These are phyloP conservation scores for Caenorhabditis japonica DNA, from an alignment of 2,888 invertebrate species.

Conservation along the genomic window DNA sequence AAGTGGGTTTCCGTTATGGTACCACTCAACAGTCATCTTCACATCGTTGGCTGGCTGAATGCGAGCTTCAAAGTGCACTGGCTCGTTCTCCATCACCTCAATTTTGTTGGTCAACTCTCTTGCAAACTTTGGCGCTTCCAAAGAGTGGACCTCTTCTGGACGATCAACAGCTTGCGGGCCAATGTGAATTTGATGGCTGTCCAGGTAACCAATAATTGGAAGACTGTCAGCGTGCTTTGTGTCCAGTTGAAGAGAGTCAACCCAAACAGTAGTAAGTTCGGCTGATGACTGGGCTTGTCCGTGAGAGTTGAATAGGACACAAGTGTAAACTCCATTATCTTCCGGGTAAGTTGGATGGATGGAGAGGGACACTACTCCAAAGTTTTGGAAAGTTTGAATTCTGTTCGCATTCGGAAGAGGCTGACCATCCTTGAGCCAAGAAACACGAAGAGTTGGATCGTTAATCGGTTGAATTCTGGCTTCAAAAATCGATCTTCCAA, in stretches of 20 bases:
- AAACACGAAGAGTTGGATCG: slow-evolving; percentile 86
- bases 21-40: slow-evolving; percentile 86
- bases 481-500: slow-evolving; percentile 93
- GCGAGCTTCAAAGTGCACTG: slow-evolving; percentile 97
- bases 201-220: slow-evolving; percentile 90
- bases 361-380: slow-evolving; percentile 75
- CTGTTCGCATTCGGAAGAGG: slow-evolving; percentile 79
- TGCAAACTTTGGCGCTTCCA: slow-evolving; percentile 74
- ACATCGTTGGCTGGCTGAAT: slow-evolving; percentile 96
- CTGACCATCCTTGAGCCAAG: slow-evolving; percentile 78
- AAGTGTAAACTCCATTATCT: slow-evolving; percentile 87
- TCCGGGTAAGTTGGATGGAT: slow-evolving; percentile 83
- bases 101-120: slow-evolving; percentile 64
- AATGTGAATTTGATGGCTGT: slow-evolving; percentile 82
- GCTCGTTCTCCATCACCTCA: slow-evolving; percentile 85
- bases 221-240: slow-evolving; percentile 91
- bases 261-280: slow-evolving; percentile 69
- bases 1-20: slow-evolving; percentile 91
- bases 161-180: slow-evolving; percentile 74
- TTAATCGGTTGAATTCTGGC: slow-evolving; percentile 93
- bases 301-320: slow-evolving; percentile 83
- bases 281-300: slow-evolving; percentile 71
- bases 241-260: slow-evolving; percentile 80
- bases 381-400: slow-evolving; percentile 75
- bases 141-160: slow-evolving; percentile 74